Percentiles rank a stretch among this genome's conserved stretches.
Evolutionary conservation across 2,113 vertebrate genomes (phyloP).

Genomic region (Ciconia boyciana): DNA sequence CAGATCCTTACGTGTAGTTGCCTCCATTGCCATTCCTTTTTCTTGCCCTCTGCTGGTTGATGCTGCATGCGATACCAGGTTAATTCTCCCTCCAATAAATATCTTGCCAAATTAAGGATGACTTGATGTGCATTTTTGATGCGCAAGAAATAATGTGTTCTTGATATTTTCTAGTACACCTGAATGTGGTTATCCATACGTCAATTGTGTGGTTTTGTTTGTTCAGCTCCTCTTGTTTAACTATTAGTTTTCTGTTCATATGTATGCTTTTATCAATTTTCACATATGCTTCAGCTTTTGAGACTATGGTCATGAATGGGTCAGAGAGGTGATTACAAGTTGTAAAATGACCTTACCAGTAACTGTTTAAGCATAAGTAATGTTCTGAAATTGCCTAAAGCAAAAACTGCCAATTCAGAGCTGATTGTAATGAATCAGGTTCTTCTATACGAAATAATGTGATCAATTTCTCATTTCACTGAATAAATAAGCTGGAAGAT

Average conservation of each 20-base stretch:
- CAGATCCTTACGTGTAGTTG: not conserved
- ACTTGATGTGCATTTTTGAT: not conserved
- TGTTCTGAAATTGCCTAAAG: slow-evolving; percentile 87
- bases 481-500: slow-evolving; percentile 97
- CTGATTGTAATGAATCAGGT: slow-evolving; percentile 99
- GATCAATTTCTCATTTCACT: slow-evolving; percentile 99
- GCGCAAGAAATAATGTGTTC: not conserved
- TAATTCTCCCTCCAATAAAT: not conserved
- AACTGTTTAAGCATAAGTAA: slow-evolving; percentile 90
- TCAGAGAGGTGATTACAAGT: slow-evolving; percentile 89
- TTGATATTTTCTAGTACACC: not conserved
- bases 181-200: not conserved
- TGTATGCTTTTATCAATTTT: not conserved
- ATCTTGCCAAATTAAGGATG: not conserved
- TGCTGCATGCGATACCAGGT: not conserved
- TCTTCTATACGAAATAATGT: slow-evolving; percentile 95
- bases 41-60: not conserved
- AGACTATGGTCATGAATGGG: slow-evolving; percentile 78
- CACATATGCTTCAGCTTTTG: slow-evolving; percentile 28
- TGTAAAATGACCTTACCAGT: slow-evolving; percentile 91
- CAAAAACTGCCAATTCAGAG: slow-evolving; percentile 93
- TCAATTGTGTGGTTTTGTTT: not conserved
- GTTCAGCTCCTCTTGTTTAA: not conserved
- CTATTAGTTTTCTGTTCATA: not conserved
- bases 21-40: not conserved